These are phyloP conservation scores for Nemapogon koenigi DNA, from an alignment of 2,888 invertebrate genomes.

Conservation along the genomic window DNA sequence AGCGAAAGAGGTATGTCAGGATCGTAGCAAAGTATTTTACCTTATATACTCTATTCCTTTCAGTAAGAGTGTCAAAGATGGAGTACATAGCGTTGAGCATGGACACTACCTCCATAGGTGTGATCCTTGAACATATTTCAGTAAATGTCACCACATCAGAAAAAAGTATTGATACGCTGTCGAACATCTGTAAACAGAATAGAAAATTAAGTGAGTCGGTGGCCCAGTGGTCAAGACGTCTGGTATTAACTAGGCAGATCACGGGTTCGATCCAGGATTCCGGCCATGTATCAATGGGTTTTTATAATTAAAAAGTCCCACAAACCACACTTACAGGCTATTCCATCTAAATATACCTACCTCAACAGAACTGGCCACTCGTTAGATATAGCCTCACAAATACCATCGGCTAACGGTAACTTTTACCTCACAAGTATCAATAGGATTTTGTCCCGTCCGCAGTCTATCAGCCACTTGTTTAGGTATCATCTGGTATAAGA, in stretches of 20 bases:
- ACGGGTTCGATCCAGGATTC: no score
- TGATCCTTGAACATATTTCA: slow-evolving; percentile 93
- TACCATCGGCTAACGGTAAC: neutral
- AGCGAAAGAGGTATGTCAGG: no score
- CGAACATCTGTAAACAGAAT: slow-evolving; percentile 80
- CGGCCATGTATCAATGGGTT: no score
- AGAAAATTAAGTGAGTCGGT: no score
- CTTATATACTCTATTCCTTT: slow-evolving; percentile 93
- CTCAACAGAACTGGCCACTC: no score
- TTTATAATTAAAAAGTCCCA: neutral
- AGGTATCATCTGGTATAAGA: slow-evolving; percentile 98
- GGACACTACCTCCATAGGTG: slow-evolving; percentile 97
- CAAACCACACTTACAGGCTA: no score
- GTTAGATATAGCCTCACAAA: no score
- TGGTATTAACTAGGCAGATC: no score
- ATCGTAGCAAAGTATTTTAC: no score
- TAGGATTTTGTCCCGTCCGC: slow-evolving; percentile 92
- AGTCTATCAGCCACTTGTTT: slow-evolving; percentile 95
- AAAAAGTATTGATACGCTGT: slow-evolving; percentile 94
- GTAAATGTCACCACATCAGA: slow-evolving; percentile 98
- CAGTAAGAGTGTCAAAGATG: slow-evolving; percentile 94
- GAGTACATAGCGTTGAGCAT: slow-evolving; percentile 98
- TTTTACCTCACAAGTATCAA: slow-evolving; percentile 93
- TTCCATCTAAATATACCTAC: no score
- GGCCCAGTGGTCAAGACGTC: no score